These are phyloP conservation scores for Entomobrya proxima DNA, from an alignment of 2,888 invertebrate genomes.

Conservation along the genomic window DNA sequence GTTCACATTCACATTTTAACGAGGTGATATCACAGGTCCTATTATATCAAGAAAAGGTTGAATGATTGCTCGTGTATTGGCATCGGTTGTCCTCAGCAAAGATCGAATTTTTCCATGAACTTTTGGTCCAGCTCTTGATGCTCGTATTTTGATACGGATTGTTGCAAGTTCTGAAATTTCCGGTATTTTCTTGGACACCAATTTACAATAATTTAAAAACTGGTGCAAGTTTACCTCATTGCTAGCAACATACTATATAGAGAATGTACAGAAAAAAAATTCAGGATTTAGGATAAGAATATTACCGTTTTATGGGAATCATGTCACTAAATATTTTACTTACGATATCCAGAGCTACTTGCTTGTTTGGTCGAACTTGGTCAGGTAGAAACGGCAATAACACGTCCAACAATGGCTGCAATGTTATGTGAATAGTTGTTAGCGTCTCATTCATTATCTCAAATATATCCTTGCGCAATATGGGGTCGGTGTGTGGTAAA, in stretches of 20 bases:
- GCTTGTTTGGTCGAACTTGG: slow-evolving; percentile 8
- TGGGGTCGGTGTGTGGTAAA: background rate
- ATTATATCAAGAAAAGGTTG: slow-evolving; percentile 43
- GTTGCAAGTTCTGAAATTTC: background rate
- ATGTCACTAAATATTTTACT: background rate
- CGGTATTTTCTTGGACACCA: background rate
- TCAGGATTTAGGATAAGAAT: no score
- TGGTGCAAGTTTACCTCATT: background rate
- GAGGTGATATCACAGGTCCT: slow-evolving; percentile 1
- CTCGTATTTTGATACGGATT: background rate
- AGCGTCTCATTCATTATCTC: slow-evolving; percentile 38
- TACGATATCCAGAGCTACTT: slow-evolving; percentile 41
- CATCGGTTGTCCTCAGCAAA: background rate
- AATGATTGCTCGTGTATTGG: background rate
- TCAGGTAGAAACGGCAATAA: slow-evolving; percentile 43
- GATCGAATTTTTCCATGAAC: background rate
- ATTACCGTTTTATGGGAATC: no score
- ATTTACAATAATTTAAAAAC: background rate
- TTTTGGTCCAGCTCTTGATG: background rate
- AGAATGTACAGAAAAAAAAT: background rate
- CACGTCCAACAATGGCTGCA: slow-evolving; percentile 53
- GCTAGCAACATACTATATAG: slow-evolving; percentile 13
- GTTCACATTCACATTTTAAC: background rate
- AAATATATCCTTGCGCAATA: slow-evolving; percentile 10
- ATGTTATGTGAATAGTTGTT: slow-evolving; percentile 15